Evolutionary conservation across 2,888 invertebrate genomes (phyloP), one percentile per base, ranked within the genome.

Genomic region (Bembecia ichneumoniformis): DNA sequence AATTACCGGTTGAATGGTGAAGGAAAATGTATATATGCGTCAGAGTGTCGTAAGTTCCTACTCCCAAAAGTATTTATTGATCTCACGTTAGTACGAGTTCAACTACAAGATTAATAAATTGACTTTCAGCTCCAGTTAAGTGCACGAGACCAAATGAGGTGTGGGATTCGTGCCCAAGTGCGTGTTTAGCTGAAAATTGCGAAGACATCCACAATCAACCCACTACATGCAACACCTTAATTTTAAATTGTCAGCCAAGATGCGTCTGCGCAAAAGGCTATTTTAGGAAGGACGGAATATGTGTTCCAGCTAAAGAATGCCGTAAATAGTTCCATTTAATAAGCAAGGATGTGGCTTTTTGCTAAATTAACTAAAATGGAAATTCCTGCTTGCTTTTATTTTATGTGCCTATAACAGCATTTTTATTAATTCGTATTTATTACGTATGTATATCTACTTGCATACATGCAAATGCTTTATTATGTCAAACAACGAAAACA

Each of bases 141-240:
- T 74, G 76, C 36, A 72, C 70, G 3, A 60, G 71, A 50, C 63
- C 52, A 1, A 51, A 69, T 34, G 76, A 77, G 59, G 35, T 47
- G 35, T 77, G 63, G 65, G 43, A 52, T 35, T 3, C 59, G 0
- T 75, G 76, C 36, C 70, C 74, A 1, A 55, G 57, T 4, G 59
- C 58, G 0, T 75, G 73, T 45, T 51, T 56, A 1, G 55, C 56
- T 5, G 74, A 72, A 47, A 55, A 56, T 43, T 76, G 77, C 47
- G 55, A 59, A 3, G 67, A 70, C 46, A 51, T 61, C 0, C 48
- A 64, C 34, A 49, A 58, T 0, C 58, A 57, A 46, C 57, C 58
- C 0, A 40, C 40, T 1, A 49, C 51, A 0, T 74, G 75, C 54
- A 63, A 74, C 47, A 63, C 69, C 1, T 50, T 68, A 0, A 35